Evolutionary conservation across 2,113 vertebrate genomes (phyloP), one percentile per base, ranked within the genome.

Genomic region (Anoura caudifer): DNA sequence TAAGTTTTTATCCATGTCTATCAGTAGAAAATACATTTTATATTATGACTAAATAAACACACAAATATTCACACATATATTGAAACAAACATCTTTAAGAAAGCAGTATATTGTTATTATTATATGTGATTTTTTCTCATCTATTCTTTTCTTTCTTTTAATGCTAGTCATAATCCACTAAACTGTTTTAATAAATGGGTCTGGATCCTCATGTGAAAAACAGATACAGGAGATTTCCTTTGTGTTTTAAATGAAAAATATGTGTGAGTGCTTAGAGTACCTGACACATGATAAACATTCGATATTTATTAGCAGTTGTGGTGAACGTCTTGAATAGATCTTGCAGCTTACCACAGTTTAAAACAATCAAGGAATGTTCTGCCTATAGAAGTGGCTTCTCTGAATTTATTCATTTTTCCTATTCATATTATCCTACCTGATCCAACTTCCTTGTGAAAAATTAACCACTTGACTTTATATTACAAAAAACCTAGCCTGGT

Each of bases 231-330:
- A 77, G 9, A 20, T 87, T 94, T 94, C 67, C 82, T 97, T 83
- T 87, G 17, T 92, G n/a, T 92, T 85, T 90, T 90, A 72, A 94
- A 67, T 33, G 69, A 92, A 97, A 43, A 75, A 83, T 33, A 5
- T 54, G 4, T 70, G n/a, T 76, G 81, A 87, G n/a, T 38, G 33
- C 47, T 90, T 90, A 84, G 15, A 38, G 13, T n/a, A 56, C 87
- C 47, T 73, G 88, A 14, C 69, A 94, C 8, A 7, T 59, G 28
- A 50, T 61, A 41, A 89, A 91, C 41, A 77, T 87, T 81, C 36
- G 50, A 75, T 90, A 81, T 72, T 84, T 59, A 72, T 70, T 75
- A 76, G 43, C 41, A 83, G 45, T 93, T 75, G 45, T 65, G 50
- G 86, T 69, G 75, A 87, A 87, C 76, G 22, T 72, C 61, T 90